A percentile compares a stretch with the other conserved stretches of the same genome.
Conservation (phyloP, 2,797 vertebrate species). For the Acestrorhynchus altus region DNA sequence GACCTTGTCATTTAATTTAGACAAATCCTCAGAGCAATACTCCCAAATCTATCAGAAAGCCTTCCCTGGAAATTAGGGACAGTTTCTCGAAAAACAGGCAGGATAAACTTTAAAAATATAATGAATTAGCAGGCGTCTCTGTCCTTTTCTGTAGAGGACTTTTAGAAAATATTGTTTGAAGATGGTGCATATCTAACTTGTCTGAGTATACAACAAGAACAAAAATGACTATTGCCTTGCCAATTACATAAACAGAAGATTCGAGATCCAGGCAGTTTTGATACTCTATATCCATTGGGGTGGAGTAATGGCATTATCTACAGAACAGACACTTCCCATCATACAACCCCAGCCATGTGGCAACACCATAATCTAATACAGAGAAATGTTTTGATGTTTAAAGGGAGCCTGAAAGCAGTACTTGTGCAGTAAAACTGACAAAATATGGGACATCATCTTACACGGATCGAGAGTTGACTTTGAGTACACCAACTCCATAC, state of each 20-base stretch:
- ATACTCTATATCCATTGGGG: background rate
- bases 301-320: background rate
- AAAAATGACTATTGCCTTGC: slow-evolving; percentile 10
- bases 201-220: background rate
- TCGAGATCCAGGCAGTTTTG: background rate
- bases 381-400: background rate
- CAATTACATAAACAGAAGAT: background rate
- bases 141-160: no score
- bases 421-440: background rate
- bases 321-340: background rate
- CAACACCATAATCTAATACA: slow-evolving; percentile 1
- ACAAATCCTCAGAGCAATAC: no score
- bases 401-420: background rate
- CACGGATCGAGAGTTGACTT: slow-evolving; percentile 2
- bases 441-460: background rate
- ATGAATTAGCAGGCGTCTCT: no score
- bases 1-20: no score
- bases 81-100: no score
- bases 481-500: background rate
- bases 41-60: no score
- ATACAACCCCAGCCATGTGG: background rate
- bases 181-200: background rate
- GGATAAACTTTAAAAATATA: no score
- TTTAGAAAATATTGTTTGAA: no score
- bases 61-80: no score